Base-by-base conservation (phyloP, 2,888 invertebrate species). In the Actias luna region DNA sequence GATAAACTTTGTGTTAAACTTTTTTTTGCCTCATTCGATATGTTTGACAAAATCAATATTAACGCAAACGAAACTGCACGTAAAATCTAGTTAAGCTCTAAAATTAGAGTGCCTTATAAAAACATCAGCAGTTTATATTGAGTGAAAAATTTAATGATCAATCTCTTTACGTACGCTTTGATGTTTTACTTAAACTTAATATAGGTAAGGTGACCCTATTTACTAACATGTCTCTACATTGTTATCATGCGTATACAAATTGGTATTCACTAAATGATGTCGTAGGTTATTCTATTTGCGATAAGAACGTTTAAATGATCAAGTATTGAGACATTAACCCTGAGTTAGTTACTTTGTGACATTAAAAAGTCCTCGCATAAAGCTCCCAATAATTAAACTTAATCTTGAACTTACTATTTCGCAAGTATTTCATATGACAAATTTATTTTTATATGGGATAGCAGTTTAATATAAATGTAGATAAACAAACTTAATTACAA, bases 351-450 rank as follows among this genome's bases (percentile, higher is more conserved):
- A 42, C 12, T 25, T 25, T 25, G 16, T 50, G 10, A 50, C 22
- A 25, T 50, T 50, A 25, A 22, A 2, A 50, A 25, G 22, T 3
- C 10, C 1, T 50, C 12, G 25, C 12, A 50, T 42, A 18, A 42
- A 39, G 16, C 39, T n/a, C n/a, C 25, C 46, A 25, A 10, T 50
- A 66, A 62, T 66, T 66, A 67, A 68, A 64, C 60, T 62, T 39
- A 46, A 31, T 57, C 31, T 57, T 57, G 22, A 25, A 50, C 46
- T 12, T 10, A 7, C 46, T 22, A 25, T 50, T 50, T 25, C 12
- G 22, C 22, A 50, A 50, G 46, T 50, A 50, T 50, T 22, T 12
- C 25, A 25, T 3, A 12, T 25, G 25, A 50, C 46, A 25, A 42
- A 1, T 46, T 42, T 16, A 31, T 25, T 5, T 2, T 12, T 18